Evolutionary conservation across 2,888 invertebrate genomes (phyloP).

Genomic region (Euzetes globulus): DNA sequence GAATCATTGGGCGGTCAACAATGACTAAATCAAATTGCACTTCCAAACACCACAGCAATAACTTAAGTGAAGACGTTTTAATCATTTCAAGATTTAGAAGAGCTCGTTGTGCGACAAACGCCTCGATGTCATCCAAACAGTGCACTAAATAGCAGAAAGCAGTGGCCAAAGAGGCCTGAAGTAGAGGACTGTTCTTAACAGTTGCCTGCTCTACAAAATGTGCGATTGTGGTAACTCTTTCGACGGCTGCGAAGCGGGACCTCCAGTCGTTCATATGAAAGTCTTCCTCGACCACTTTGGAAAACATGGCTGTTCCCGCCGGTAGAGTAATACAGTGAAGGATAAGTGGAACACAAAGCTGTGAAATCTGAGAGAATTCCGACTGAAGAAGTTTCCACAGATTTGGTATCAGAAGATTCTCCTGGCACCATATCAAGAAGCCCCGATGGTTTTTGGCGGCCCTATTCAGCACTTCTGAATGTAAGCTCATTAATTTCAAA

Average conservation of each 20-base stretch:
- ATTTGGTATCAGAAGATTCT: slow-evolving; percentile 84
- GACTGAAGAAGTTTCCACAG: slow-evolving; percentile 87
- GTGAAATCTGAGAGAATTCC: slow-evolving; percentile 86
- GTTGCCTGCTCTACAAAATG: slow-evolving; percentile 86
- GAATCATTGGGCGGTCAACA: slow-evolving; percentile 88
- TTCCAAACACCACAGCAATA: slow-evolving; percentile 85
- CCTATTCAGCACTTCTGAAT: slow-evolving; percentile 82
- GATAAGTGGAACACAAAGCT: slow-evolving; percentile 81
- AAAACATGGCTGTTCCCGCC: slow-evolving; percentile 88
- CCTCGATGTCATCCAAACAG: slow-evolving; percentile 89
- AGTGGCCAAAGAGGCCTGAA: slow-evolving; percentile 89
- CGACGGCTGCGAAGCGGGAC: slow-evolving; percentile 85
- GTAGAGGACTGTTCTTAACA: slow-evolving; percentile 61
- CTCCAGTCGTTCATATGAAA: slow-evolving; percentile 83
- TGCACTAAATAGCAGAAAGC: slow-evolving; percentile 94
- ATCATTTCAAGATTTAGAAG: slow-evolving; percentile 86
- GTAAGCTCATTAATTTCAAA: slow-evolving; percentile 78
- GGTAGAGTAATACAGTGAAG: slow-evolving; percentile 91
- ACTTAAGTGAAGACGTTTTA: slow-evolving; percentile 55
- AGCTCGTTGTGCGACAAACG: slow-evolving; percentile 87
- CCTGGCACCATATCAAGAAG: slow-evolving; percentile 92
- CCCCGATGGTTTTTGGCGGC: slow-evolving; percentile 81
- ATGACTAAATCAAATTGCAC: slow-evolving; percentile 96
- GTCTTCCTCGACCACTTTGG: slow-evolving; percentile 87
- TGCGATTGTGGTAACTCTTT: slow-evolving; percentile 84